Conservation (phyloP, 2,113 vertebrate species). For the Hippocampus zosterae region DNA sequence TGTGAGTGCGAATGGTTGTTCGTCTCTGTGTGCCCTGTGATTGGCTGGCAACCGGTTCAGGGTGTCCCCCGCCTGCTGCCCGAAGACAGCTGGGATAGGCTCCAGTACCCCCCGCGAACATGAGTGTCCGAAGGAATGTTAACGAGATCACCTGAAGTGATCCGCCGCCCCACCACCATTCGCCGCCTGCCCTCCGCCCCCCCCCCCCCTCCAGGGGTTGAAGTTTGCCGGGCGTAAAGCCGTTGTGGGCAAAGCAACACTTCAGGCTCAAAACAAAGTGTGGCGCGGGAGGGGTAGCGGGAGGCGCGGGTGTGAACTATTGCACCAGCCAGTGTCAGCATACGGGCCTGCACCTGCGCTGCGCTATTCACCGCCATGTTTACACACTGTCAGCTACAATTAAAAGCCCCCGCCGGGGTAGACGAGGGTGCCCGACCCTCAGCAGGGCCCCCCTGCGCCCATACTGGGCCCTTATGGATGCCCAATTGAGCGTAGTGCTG, state of each 20-base stretch:
- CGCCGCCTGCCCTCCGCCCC: not conserved
- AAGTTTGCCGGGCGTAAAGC: not conserved
- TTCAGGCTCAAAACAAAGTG: conserved; percentile 18
- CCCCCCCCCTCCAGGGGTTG: not conserved
- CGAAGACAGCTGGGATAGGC: too few species aligned
- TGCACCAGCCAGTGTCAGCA: conserved; percentile 53
- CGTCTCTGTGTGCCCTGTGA: too few species aligned
- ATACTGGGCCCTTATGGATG: conserved; percentile 72
- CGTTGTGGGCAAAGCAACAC: conserved; percentile 9
- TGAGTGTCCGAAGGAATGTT: conserved; percentile 5
- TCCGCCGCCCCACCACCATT: not conserved
- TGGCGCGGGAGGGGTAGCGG: conserved; percentile 20
- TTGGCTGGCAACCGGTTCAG: too few species aligned
- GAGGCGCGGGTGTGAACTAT: conserved; percentile 64
- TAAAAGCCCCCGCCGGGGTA: conserved; percentile 68
- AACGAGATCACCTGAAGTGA: conserved; percentile 8
- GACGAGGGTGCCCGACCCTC: conserved; percentile 54
- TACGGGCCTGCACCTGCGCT: conserved; percentile 72
- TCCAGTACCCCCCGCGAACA: too few species aligned
- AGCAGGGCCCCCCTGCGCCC: conserved; percentile 61
- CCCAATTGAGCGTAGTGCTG: conserved; percentile 77
- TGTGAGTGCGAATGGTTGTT: too few species aligned
- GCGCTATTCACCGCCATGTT: conserved; percentile 76
- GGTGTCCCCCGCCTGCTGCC: too few species aligned
- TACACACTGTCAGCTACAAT: conserved; percentile 81